These are phyloP conservation scores for Notoglanidium macrostoma DNA, from an alignment of 2,797 vertebrate genomes.

Conservation along the genomic window DNA sequence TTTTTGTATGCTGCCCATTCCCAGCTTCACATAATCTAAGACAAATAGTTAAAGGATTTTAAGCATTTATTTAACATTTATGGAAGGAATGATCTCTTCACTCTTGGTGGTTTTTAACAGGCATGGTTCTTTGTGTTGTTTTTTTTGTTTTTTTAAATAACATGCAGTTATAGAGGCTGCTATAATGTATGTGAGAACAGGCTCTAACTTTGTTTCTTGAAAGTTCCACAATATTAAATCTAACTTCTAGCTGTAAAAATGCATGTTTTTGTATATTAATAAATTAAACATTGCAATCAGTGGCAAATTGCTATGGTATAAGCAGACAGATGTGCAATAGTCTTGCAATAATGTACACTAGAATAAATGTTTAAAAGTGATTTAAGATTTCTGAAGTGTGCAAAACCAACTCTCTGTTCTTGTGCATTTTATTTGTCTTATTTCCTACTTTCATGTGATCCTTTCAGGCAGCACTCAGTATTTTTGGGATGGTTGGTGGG, in stretches of 20 bases:
- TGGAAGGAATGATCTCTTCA: not conserved
- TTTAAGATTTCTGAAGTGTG: not conserved
- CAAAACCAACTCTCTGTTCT: not conserved
- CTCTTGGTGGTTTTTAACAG: not conserved
- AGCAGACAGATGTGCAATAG: no score
- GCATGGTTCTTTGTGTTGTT: not conserved
- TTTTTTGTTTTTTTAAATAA: no score
- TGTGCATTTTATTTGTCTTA: not conserved
- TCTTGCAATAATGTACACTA: not conserved
- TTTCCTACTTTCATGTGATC: conserved; percentile 41
- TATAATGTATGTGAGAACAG: not conserved
- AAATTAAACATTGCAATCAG: not conserved
- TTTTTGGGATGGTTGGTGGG: conserved; percentile 96
- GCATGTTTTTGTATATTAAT: not conserved
- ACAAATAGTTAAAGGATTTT: no score
- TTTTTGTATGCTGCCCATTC: no score
- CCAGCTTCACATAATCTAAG: no score
- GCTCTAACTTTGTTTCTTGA: not conserved
- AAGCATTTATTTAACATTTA: no score
- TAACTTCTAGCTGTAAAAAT: not conserved
- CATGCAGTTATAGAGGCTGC: not conserved
- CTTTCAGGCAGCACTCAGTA: conserved; percentile 90
- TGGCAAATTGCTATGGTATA: not conserved
- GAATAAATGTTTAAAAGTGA: not conserved
- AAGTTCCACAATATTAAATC: not conserved